Evolutionary conservation across 1,140 invertebrate species (phyloP).

Genomic region (Bombus turneri): DNA sequence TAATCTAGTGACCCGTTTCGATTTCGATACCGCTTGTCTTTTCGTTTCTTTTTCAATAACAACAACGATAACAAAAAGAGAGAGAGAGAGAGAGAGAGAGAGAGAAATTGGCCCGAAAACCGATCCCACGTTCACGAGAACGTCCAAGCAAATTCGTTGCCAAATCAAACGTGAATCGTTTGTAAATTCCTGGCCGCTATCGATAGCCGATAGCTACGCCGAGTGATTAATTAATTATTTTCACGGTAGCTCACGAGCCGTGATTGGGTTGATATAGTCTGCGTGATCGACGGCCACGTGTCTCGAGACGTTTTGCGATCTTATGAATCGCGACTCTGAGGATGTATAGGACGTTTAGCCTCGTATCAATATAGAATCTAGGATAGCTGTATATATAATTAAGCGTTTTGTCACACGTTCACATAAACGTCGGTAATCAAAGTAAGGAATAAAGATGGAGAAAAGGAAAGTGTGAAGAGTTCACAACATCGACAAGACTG

Average conservation of each 20-base stretch:
- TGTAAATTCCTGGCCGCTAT: background rate
- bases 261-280: constrained; percentile 30
- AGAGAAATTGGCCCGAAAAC: background rate
- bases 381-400: background rate
- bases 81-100: background rate
- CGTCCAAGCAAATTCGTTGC: background rate
- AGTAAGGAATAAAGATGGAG: background rate
- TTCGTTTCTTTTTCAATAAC: background rate
- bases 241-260: constrained; percentile 25
- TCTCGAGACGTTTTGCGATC: constrained; percentile 24
- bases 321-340: background rate
- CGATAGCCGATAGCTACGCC: constrained; percentile 35
- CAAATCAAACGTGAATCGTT: constrained; percentile 37
- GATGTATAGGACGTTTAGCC: background rate
- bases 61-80: background rate
- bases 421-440: background rate
- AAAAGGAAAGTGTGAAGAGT: background rate
- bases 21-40: background rate
- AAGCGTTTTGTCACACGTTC: constrained; percentile 11
- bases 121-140: background rate
- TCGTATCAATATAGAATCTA: background rate
- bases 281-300: constrained; percentile 18
- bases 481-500: constrained; percentile 31
- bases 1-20: constrained; percentile 1
- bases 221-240: constrained; percentile 36